Conservation (phyloP, 2,888 invertebrate genomes). For the Chalcosyrphus nemorum region DNA sequence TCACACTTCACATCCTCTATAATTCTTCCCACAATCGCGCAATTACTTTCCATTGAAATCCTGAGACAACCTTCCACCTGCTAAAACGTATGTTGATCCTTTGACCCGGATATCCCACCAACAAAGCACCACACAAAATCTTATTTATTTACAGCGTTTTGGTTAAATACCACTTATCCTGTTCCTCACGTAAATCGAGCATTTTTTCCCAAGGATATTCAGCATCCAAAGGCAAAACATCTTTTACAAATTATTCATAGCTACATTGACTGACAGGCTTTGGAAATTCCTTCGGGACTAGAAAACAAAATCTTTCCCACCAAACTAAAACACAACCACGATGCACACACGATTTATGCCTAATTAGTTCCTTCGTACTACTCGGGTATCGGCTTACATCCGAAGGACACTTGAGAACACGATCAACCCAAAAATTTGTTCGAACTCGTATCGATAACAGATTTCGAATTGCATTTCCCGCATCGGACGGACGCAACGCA, state of each 20-base stretch:
- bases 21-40: constrained; percentile 19
- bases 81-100: constrained; percentile 47
- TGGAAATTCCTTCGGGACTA: constrained; percentile 56
- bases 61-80: constrained; percentile 5
- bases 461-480: constrained; percentile 69
- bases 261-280: constrained; percentile 40
- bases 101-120: constrained; percentile 72
- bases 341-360: constrained; percentile 67
- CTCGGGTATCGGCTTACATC: constrained; percentile 62
- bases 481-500: constrained; percentile 18
- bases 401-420: constrained; percentile 70
- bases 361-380: constrained; percentile 68
- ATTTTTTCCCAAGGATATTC: constrained; percentile 69
- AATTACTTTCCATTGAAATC: neutral
- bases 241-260: constrained; percentile 66
- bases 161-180: constrained; percentile 65
- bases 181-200: neutral
- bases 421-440: constrained; percentile 66
- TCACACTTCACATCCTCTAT: too few relatives aligned
- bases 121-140: constrained; percentile 17
- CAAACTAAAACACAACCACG: constrained; percentile 44
- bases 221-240: constrained; percentile 34
- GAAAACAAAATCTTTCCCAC: constrained; percentile 57
- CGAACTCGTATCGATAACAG: constrained; percentile 69
- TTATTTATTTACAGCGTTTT: constrained; percentile 50